A percentile compares a stretch with the other conserved stretches of the same genome.
phyloP scores from a whole-genome alignment of 2,797 vertebrate species.

The Gymnoscopelus microlampas region DNA sequence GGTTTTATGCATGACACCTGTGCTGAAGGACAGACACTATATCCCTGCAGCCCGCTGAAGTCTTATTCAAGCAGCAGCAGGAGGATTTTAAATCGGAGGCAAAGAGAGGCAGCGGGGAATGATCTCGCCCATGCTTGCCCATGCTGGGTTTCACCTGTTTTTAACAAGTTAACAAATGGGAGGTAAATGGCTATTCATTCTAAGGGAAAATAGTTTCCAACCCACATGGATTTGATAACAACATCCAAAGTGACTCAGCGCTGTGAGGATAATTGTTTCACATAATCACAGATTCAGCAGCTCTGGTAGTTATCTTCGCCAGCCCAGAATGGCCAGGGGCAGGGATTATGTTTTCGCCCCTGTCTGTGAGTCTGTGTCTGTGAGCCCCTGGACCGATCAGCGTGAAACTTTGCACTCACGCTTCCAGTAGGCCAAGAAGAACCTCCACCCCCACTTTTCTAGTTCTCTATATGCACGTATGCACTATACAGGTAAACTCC shows the following conservation, averaged over 20 bases:
- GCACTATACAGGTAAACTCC: too few species aligned
- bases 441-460: too few species aligned
- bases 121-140: background rate
- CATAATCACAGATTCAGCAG: background rate
- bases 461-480: too few species aligned
- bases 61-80: slow-evolving; percentile 52
- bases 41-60: slow-evolving; percentile 45
- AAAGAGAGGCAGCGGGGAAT: slow-evolving; percentile 20
- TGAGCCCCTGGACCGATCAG: too few species aligned
- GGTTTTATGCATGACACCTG: slow-evolving; percentile 48
- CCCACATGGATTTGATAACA: slow-evolving; percentile 16
- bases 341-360: too few species aligned
- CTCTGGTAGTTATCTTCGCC: background rate
- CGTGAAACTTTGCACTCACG: too few species aligned
- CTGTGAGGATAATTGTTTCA: slow-evolving; percentile 23
- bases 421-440: too few species aligned
- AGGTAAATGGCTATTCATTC: slow-evolving; percentile 32
- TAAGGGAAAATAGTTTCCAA: slow-evolving; percentile 19
- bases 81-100: slow-evolving; percentile 47
- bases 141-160: too few species aligned
- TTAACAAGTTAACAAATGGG: slow-evolving; percentile 10
- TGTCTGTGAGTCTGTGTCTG: too few species aligned
- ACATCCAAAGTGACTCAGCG: slow-evolving; percentile 18
- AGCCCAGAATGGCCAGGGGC: too few species aligned
- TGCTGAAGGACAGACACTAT: slow-evolving; percentile 58